Percentiles rank a stretch among this genome's conserved stretches.
Conservation (phyloP, 2,797 vertebrate species). For the Phalanger gymnotis region DNA sequence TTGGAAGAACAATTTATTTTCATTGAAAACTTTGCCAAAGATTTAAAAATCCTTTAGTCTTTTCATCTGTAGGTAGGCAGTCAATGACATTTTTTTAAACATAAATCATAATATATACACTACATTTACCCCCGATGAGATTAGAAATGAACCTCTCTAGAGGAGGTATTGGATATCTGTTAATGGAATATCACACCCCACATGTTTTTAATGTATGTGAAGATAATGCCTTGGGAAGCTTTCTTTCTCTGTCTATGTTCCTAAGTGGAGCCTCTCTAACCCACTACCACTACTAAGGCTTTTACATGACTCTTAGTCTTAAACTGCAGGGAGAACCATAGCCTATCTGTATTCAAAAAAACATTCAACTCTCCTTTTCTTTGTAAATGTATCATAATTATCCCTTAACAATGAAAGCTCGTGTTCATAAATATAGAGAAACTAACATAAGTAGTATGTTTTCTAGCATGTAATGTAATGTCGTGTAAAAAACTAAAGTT, state of each 20-base stretch:
- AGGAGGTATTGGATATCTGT: constrained; percentile 44
- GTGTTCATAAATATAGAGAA: neutral
- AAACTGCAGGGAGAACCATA: neutral
- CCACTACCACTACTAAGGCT: neutral
- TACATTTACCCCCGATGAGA: constrained; percentile 48
- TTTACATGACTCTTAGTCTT: neutral
- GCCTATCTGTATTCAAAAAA: constrained; percentile 14
- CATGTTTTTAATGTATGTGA: constrained; percentile 66
- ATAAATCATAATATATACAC: neutral
- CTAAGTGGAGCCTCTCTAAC: neutral
- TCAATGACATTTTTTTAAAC: constrained; percentile 53
- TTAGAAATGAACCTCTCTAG: constrained; percentile 69
- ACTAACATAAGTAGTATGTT: neutral
- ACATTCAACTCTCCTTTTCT: neutral
- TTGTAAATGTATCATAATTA: neutral
- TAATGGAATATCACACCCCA: constrained; percentile 62
- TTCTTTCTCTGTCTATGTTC: constrained; percentile 28
- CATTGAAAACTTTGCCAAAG: neutral
- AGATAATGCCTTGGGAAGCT: constrained; percentile 43
- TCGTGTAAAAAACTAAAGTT: neutral
- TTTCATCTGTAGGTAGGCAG: neutral
- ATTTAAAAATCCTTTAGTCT: constrained; percentile 7
- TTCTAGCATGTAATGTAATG: neutral
- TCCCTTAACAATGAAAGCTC: neutral
- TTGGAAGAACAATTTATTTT: neutral